Conservation (phyloP, 2,797 vertebrate genomes). For the Lepilemur septentrionalis region DNA sequence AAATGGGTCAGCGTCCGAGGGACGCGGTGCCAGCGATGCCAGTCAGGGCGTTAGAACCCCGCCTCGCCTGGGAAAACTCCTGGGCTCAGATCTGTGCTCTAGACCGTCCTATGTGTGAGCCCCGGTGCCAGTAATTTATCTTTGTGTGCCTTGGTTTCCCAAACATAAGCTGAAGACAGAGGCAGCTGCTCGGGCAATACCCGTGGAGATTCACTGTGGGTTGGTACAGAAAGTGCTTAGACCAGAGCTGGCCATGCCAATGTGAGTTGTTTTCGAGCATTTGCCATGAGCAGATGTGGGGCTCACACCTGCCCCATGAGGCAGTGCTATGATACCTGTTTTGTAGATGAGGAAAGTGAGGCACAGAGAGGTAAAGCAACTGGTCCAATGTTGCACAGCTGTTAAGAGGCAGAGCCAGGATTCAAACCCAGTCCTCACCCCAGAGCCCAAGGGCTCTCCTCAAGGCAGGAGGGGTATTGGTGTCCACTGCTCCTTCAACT, state of each 20-base stretch:
- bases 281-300: rapidly evolving
- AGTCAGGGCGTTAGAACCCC: not conserved
- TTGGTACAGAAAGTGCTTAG: too few relatives aligned
- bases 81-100: too few relatives aligned
- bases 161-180: not conserved
- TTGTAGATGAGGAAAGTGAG: not conserved
- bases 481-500: not conserved
- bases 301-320: rapidly evolving
- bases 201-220: not conserved
- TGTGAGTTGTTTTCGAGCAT: not conserved
- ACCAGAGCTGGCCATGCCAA: not conserved
- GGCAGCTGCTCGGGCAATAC: rapidly evolving
- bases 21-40: too few relatives aligned
- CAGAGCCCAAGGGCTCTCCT: not conserved
- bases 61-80: not conserved
- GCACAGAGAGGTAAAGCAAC: not conserved
- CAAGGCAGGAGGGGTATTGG: too few relatives aligned
- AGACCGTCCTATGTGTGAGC: rapidly evolving
- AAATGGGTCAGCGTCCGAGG: not conserved
- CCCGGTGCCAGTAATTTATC: not conserved
- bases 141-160: not conserved
- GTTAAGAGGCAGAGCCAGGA: not conserved
- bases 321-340: not conserved
- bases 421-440: not conserved
- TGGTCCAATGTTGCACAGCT: not conserved